Evolutionary conservation across 2,113 vertebrate species (phyloP).

Genomic region (Macheiramphus alcinus): DNA sequence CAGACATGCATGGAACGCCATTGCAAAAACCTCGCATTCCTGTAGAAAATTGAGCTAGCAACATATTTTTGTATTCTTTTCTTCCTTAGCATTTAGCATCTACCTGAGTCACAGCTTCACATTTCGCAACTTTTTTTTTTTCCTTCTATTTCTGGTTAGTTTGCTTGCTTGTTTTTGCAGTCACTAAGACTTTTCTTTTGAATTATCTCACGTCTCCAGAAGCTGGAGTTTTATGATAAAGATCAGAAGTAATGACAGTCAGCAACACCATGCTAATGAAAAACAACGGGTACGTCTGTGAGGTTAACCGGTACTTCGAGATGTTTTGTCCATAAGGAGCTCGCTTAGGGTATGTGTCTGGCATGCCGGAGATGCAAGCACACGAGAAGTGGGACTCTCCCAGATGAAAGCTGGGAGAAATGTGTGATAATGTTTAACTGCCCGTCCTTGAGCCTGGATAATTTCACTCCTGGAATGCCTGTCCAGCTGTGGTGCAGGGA

Average conservation of each 20-base stretch:
- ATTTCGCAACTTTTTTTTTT: not conserved
- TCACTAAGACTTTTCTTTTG: not conserved
- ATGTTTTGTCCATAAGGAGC: constrained; percentile 39
- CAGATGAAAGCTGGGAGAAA: constrained; percentile 1
- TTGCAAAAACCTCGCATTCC: not conserved
- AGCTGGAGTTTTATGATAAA: constrained; percentile 41
- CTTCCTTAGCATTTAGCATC: constrained; percentile 7
- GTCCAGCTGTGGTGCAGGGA: not conserved
- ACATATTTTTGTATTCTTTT: constrained; percentile 8
- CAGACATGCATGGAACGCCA: not conserved
- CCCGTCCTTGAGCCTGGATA: not conserved
- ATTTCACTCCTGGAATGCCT: not conserved
- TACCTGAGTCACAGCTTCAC: constrained; percentile 41
- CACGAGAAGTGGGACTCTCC: not conserved
- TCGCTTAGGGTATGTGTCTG: not conserved
- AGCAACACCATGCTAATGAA: not conserved
- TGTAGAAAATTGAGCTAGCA: not conserved
- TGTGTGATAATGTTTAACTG: not conserved
- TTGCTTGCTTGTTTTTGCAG: constrained; percentile 29
- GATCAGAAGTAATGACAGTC: constrained; percentile 30
- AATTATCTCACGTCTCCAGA: constrained; percentile 38
- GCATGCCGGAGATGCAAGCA: not conserved
- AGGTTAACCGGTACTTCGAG: constrained; percentile 32
- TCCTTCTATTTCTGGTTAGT: constrained; percentile 13
- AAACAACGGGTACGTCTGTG: not conserved